Percentiles rank a stretch among this genome's conserved stretches.
Conservation (phyloP, 2,113 vertebrate species). For the Strigops habroptila region DNA sequence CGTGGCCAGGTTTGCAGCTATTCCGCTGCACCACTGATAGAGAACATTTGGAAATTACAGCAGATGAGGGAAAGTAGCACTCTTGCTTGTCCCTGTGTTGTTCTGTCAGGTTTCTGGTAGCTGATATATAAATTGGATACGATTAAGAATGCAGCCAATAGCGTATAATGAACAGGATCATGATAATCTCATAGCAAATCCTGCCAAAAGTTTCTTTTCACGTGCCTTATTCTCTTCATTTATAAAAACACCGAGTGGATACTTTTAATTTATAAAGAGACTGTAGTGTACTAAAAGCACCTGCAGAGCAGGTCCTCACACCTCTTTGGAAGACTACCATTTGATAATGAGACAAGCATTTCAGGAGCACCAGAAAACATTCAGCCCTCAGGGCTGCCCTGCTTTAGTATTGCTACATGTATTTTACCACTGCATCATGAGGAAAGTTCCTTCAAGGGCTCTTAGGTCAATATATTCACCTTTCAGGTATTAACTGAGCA, state of each 20-base stretch:
- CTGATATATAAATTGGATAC: background rate
- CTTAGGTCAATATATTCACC: background rate
- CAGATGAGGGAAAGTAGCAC: background rate
- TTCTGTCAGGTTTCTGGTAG: background rate
- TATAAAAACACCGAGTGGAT: background rate
- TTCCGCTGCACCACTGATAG: background rate
- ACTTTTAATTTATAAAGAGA: background rate
- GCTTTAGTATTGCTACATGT: background rate
- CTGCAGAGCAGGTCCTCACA: background rate
- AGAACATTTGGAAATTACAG: background rate
- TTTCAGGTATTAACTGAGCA: background rate
- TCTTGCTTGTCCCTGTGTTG: rapidly evolving
- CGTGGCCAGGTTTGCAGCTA: background rate
- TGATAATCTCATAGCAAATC: background rate
- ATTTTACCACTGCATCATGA: background rate
- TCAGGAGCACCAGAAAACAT: background rate
- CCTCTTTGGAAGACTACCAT: background rate
- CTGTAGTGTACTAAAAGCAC: background rate
- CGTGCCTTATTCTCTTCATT: background rate
- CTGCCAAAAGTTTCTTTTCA: background rate
- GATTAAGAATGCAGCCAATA: background rate
- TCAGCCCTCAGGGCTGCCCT: background rate
- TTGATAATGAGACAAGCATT: background rate
- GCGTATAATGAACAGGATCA: background rate
- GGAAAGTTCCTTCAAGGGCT: background rate